Percentiles rank a stretch among this genome's conserved stretches.
phyloP scores from a whole-genome alignment of 2,113 vertebrate species.

The Budorcas taxicolor region DNA sequence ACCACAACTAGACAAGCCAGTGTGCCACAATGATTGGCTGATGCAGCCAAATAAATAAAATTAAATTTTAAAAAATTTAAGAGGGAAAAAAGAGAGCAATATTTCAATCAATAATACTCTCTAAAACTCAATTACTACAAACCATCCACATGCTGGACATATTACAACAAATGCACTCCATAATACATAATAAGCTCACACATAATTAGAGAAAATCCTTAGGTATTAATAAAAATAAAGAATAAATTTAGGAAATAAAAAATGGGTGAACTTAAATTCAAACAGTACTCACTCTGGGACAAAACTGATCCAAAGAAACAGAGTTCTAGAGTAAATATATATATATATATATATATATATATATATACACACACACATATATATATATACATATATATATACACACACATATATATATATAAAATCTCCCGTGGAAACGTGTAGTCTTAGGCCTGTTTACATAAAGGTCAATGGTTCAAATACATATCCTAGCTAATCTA shows the following conservation, averaged over 20 bases:
- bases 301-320: neutral
- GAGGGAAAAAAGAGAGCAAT: neutral
- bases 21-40: neutral
- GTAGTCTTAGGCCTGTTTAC: neutral
- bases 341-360: neutral
- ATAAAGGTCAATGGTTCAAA: neutral
- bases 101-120: neutral
- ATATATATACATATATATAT: neutral
- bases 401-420: neutral
- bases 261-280: neutral
- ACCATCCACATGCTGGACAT: neutral
- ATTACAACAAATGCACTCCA: neutral
- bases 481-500: neutral
- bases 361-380: neutral
- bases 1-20: neutral
- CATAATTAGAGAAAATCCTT: neutral
- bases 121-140: neutral
- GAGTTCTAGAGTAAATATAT: neutral
- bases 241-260: neutral
- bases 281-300: neutral
- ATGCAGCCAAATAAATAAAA: neutral
- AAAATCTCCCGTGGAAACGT: neutral
- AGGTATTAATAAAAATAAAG: neutral
- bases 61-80: neutral
- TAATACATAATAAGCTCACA: neutral